These are phyloP conservation scores for Apamea anceps DNA, from an alignment of 2,888 invertebrate genomes.

Conservation along the genomic window DNA sequence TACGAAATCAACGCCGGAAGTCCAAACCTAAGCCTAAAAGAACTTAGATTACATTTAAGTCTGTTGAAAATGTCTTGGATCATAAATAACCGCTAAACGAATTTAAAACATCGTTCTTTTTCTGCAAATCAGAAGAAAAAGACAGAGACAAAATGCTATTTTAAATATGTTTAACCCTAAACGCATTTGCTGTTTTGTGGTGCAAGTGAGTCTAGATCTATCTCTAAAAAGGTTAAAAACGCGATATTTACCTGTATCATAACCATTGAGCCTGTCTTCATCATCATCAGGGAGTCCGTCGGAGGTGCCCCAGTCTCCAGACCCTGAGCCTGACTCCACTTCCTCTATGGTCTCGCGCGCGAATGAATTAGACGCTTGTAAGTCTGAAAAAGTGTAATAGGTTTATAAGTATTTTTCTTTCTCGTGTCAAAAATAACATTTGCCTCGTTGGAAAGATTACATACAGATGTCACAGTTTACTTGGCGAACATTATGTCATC, in stretches of 20 bases:
- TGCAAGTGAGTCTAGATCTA: not conserved
- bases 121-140: not conserved
- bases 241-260: slow-evolving; percentile 68
- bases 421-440: not conserved
- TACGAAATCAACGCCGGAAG: not conserved
- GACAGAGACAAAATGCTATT: not conserved
- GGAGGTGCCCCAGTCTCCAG: slow-evolving; percentile 91
- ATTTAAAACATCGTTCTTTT: not conserved
- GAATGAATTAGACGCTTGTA: slow-evolving; percentile 76
- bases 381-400: slow-evolving; percentile 80
- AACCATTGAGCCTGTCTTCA: slow-evolving; percentile 76
- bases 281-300: slow-evolving; percentile 85
- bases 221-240: not conserved
- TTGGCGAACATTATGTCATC: not conserved
- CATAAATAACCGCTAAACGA: not conserved
- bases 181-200: not conserved
- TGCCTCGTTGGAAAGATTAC: not conserved
- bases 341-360: slow-evolving; percentile 67
- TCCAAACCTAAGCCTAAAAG: not conserved
- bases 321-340: slow-evolving; percentile 93
- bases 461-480: not conserved
- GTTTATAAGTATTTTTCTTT: not conserved
- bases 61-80: not conserved
- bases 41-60: not conserved
- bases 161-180: not conserved